These are phyloP conservation scores for Sanderia malayensis DNA, from an alignment of 30 jellyfish, hydroid and myxozoan genomes.

Conservation along the genomic window DNA sequence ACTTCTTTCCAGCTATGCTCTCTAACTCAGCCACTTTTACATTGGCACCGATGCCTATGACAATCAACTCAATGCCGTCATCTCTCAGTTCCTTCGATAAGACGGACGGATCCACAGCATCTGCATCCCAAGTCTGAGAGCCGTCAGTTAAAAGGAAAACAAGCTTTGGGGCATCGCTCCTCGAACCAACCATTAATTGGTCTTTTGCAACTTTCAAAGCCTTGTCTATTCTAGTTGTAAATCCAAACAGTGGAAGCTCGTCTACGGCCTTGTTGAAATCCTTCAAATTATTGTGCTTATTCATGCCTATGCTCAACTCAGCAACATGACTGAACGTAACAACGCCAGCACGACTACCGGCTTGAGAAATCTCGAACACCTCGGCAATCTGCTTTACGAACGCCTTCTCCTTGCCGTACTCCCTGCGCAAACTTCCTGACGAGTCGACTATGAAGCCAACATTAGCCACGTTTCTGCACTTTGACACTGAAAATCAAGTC, in stretches of 20 bases:
- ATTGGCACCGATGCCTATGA: conserved; percentile 47
- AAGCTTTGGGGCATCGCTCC: conserved; percentile 25
- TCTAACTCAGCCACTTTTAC: neutral
- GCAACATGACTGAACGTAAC: conserved; percentile 76
- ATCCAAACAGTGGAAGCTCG: conserved; percentile 68
- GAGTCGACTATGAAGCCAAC: conserved; percentile 87
- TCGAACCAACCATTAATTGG: conserved; percentile 19
- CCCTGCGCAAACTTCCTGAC: conserved; percentile 70
- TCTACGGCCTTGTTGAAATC: conserved; percentile 73
- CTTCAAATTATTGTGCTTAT: conserved; percentile 25
- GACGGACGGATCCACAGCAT: conserved; percentile 20
- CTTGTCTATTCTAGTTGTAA: conserved; percentile 85
- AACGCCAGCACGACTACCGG: conserved; percentile 85
- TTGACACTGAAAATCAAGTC: neutral
- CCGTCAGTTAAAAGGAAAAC: conserved; percentile 55
- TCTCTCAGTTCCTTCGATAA: conserved; percentile 24
- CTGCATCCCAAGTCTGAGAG: conserved; percentile 31
- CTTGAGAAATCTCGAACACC: conserved; percentile 40
- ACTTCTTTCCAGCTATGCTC: conserved; percentile 23
- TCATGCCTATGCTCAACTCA: conserved; percentile 63
- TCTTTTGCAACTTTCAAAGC: conserved; percentile 36
- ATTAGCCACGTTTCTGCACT: conserved; percentile 16
- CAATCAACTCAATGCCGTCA: conserved; percentile 12
- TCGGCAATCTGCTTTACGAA: conserved; percentile 71
- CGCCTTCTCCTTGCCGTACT: conserved; percentile 77